Base-by-base conservation (phyloP, 2,113 vertebrate species). In the Hemiprocne comata region DNA sequence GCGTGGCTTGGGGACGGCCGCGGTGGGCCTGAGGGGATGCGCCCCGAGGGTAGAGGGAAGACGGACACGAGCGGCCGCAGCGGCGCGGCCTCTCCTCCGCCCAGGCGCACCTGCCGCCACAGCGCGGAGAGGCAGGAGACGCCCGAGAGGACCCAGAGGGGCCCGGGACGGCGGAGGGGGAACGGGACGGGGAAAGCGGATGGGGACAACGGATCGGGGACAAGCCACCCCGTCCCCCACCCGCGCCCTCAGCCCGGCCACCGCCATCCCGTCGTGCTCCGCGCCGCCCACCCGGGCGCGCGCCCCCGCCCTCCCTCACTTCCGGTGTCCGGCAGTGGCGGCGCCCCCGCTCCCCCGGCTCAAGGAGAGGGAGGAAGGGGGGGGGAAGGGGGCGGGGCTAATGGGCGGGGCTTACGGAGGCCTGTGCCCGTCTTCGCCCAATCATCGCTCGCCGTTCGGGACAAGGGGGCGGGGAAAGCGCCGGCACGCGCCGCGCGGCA, bases 241-340 rank as follows among this genome's bases (percentile, higher is more conserved):
- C 48, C 50, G 50, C 23, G 73, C 11, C 74, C 74, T 14, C 67
- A 60, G 62, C 62, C 16, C 61, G 28, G 55, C 28, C 78, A 8
- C 66, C 78, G 48, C 62, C 8, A n/a, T 38, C 54, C 74, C 87
- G 53, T 28, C 92, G 61, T 87, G 89, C 86, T 79, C 51, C 60
- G 93, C 81, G 87, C 82, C 11, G 58, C 9, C 12, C 24, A 14
- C 26, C 69, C 44, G n/a, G 66, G 60, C 71, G 81, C 79, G 78
- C 87, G 62, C 70, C 93, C 79, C 72, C 71, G 31, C 71, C 70
- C 94, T 25, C 96, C 90, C 73, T 86, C 97, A 97, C 96, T 98
- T 98, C 96, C 97, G 97, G 96, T 94, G 97, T 97, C 97, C 97
- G 87, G 95, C 96, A 38, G 87, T 21, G 90, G 83, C 74, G 73